Percentiles rank a stretch among this genome's conserved stretches.
Conservation (phyloP, 1,140 invertebrate genomes). For the Solenopsis invicta region DNA sequence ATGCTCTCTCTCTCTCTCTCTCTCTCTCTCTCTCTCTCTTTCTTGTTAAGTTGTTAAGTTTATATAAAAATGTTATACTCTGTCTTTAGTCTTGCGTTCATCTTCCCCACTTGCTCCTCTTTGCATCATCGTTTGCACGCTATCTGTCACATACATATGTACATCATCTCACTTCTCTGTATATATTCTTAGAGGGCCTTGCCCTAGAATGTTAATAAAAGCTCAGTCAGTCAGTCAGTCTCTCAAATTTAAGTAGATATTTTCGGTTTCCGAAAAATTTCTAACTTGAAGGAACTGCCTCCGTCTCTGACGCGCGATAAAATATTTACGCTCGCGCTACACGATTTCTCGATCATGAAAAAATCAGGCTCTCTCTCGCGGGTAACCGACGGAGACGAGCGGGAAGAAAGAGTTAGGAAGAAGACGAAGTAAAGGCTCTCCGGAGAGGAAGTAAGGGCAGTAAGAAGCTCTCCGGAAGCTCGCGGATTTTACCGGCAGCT, state of each 20-base stretch:
- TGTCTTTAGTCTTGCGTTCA: no score
- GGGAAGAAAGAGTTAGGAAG: conserved; percentile 16
- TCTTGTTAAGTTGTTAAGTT: no score
- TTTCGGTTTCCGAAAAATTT: conserved; percentile 11
- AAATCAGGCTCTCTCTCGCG: conserved; percentile 38
- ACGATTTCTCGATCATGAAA: conserved; percentile 60
- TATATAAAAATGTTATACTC: no score
- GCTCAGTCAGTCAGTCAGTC: no score
- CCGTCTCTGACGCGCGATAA: conserved; percentile 30
- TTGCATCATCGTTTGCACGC: no score
- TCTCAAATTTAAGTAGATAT: conserved; percentile 34
- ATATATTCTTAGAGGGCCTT: no score
- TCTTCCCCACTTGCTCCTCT: no score
- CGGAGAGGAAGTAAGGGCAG: conserved; percentile 19
- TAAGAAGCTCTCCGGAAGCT: conserved; percentile 30
- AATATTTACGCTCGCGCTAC: conserved; percentile 46
- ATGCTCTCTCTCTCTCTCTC: neutral
- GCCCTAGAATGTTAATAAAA: no score
- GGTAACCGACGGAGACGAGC: neutral
- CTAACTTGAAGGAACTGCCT: neutral
- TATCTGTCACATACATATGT: no score
- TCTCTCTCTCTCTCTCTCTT: neutral
- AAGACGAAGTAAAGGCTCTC: conserved; percentile 33
- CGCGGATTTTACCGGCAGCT: conserved; percentile 7
- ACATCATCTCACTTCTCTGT: no score